Evolutionary conservation across 1,140 invertebrate genomes (phyloP), one percentile per base, ranked within the genome.

Genomic region (Rhagoletis zephyria): DNA sequence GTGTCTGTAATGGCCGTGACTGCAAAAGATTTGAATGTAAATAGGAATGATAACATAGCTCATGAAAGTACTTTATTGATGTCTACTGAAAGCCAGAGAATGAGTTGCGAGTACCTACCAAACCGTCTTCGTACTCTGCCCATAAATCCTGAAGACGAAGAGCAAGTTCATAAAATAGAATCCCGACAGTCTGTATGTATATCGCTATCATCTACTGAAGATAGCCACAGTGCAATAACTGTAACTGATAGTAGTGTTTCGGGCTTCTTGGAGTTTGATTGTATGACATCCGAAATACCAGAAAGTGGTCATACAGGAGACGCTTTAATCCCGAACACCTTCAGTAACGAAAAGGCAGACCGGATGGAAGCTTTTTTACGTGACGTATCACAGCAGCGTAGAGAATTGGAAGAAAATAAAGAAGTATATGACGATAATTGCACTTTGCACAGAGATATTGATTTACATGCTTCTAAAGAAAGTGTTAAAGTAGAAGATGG

Each of bases 351-450:
- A 30, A 91, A 91, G 40, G 88, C 90, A 0, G 74, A 90, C 74
- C 90, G 89, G 14, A 90, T 93, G 7, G 88, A 90, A 77, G 92
- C 90, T 0, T 93, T 92, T 40, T 87, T 93, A 40, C 90, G 89
- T 6, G 92, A 93, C 85, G 91, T 93, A 0, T 90, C 91, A 6
- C 74, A 89, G 0, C 89, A 92, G 40, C 87, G 88, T 0, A 88
- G 70, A 48, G 85, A 89, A 48, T 87, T 89, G 56, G 59, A 88
- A 19, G 67, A 67, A 65, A 77, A 60, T 87, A 14, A 40, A 5
- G 14, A 64, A 77, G 9, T 81, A 1, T n/a, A 64, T 6, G 48
- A 81, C 19, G 74, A 81, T 81, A 56, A 81, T 81, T 81, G 51
- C 14, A 63, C 5, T 30, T 42, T 9, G 56, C n/a, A 85, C 7